phyloP scores from a whole-genome alignment of 2,113 vertebrate species.

The Campylorhamphus procurvoides region DNA sequence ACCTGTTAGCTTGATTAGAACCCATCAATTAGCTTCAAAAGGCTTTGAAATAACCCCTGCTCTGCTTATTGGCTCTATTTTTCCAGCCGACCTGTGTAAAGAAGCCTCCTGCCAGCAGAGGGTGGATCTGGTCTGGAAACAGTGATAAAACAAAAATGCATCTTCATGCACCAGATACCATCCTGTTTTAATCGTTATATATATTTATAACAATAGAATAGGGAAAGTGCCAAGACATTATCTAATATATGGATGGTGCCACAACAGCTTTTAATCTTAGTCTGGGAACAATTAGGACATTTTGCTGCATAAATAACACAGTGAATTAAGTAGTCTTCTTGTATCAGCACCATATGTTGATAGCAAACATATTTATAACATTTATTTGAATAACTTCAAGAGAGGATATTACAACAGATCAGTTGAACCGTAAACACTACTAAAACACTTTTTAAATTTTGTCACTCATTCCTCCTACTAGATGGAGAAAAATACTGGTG shows the following conservation, averaged over 20 bases:
- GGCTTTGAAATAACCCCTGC: not conserved
- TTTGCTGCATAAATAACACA: slow-evolving; percentile 76
- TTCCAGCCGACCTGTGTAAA: not conserved
- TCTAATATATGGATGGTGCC: slow-evolving; percentile 70
- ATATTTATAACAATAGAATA: slow-evolving; percentile 74
- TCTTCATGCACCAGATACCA: slow-evolving; percentile 38
- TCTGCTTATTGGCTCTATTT: not conserved
- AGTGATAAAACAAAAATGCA: not conserved
- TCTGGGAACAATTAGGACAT: slow-evolving; percentile 78
- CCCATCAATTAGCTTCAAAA: not conserved
- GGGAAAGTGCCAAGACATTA: slow-evolving; percentile 77
- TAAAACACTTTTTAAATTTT: slow-evolving; percentile 5
- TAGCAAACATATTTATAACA: slow-evolving; percentile 53
- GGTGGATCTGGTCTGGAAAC: slow-evolving; percentile 43
- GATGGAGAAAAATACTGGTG: not conserved
- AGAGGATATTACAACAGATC: slow-evolving; percentile 6
- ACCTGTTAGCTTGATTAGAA: not conserved
- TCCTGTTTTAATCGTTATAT: slow-evolving; percentile 54
- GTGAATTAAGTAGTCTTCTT: slow-evolving; percentile 58
- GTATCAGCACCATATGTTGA: slow-evolving; percentile 63
- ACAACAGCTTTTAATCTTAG: slow-evolving; percentile 67
- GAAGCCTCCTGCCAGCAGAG: slow-evolving; percentile 54
- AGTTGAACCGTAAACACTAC: slow-evolving; percentile 19
- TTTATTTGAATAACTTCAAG: slow-evolving; percentile 46
- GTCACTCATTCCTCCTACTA: not conserved